phyloP scores from a whole-genome alignment of 1,140 invertebrate genomes.

The Brachionus rubens region DNA sequence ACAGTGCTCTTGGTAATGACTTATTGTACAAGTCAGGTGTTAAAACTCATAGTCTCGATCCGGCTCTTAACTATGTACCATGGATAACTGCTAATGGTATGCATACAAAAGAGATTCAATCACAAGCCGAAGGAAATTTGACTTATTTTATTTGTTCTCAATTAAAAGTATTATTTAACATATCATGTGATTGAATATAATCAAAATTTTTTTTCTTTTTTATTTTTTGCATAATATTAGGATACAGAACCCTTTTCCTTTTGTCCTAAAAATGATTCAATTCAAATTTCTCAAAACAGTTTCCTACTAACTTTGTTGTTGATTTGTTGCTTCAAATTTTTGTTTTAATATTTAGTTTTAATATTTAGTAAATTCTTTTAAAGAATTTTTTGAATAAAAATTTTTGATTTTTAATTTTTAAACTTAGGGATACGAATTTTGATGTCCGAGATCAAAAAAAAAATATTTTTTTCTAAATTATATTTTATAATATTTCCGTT shows the following conservation, averaged over 20 bases:
- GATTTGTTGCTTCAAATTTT: background rate
- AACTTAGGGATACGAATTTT: no score
- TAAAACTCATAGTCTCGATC: slow-evolving; percentile 15
- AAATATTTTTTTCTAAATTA: no score
- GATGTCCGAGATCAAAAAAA: no score
- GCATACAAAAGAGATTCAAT: slow-evolving; percentile 7
- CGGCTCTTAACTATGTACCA: slow-evolving; percentile 30
- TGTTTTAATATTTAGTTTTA: no score
- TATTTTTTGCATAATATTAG: background rate
- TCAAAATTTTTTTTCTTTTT: background rate
- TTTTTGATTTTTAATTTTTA: no score
- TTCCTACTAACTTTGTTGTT: no score
- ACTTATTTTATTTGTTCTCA: slow-evolving; percentile 21
- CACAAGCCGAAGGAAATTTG: slow-evolving; percentile 1
- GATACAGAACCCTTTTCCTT: background rate
- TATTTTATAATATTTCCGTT: no score
- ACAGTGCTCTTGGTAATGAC: background rate
- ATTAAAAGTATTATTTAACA: slow-evolving; percentile 17
- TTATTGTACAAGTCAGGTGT: slow-evolving; percentile 25
- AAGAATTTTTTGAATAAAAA: no score
- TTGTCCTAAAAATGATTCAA: slow-evolving; percentile 11
- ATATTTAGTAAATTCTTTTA: no score
- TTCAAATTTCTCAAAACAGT: background rate
- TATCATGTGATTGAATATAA: slow-evolving; percentile 6
- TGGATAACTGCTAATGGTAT: slow-evolving; percentile 10